Conservation (phyloP, 2,113 vertebrate genomes). For the Ciconia stormi region DNA sequence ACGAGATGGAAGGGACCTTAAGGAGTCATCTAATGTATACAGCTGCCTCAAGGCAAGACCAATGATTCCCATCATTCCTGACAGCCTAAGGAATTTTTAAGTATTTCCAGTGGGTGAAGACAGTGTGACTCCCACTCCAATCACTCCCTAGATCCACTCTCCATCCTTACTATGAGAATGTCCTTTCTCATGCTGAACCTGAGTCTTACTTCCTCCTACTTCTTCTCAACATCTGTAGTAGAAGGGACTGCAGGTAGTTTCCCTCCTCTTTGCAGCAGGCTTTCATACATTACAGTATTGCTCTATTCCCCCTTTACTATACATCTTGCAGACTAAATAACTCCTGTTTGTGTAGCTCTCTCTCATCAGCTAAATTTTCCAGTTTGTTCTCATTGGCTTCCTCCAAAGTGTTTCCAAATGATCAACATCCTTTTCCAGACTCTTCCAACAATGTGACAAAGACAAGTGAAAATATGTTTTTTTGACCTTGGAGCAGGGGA, state of each 20-base stretch:
- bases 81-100: not conserved
- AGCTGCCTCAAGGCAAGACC: not conserved
- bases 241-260: not conserved
- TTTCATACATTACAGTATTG: not conserved
- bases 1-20: not conserved
- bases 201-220: not conserved
- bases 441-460: not conserved
- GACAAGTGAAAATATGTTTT: not conserved
- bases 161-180: not conserved
- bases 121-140: not conserved
- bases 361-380: not conserved
- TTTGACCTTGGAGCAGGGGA: not conserved
- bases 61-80: not conserved
- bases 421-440: not conserved
- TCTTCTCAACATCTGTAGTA: not conserved
- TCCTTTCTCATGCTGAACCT: not conserved
- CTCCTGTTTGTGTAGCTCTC: not conserved
- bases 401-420: not conserved
- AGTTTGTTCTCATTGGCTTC: not conserved
- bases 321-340: not conserved
- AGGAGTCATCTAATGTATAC: not conserved
- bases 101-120: not conserved
- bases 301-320: not conserved
- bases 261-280: not conserved
- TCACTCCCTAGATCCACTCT: not conserved